These are phyloP conservation scores for Macrotrachela quadricornifera DNA, from an alignment of 1,140 invertebrate species.

Conservation along the genomic window DNA sequence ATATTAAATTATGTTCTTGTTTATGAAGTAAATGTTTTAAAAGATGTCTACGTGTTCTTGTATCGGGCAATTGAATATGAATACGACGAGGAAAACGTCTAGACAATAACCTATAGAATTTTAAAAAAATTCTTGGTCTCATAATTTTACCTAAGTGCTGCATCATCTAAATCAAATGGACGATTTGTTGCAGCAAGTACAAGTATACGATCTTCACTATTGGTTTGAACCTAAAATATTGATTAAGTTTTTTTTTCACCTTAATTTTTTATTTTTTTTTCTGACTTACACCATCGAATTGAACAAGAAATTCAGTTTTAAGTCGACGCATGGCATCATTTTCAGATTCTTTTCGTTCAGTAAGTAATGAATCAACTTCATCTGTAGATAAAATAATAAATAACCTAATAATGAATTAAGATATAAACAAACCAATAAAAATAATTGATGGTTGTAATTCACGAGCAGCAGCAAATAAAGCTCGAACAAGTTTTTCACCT, in stretches of 20 bases:
- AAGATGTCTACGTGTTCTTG: slow-evolving; percentile 48
- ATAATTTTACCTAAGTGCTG: not conserved
- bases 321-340: slow-evolving; percentile 70
- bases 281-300: slow-evolving; percentile 41
- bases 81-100: slow-evolving; percentile 62
- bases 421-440: slow-evolving; percentile 90
- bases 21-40: slow-evolving; percentile 52
- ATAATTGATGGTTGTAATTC: slow-evolving; percentile 48
- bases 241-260: not conserved
- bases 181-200: slow-evolving; percentile 76
- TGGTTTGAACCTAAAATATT: slow-evolving; percentile 12
- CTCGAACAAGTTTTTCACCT: slow-evolving; percentile 84
- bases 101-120: too few relatives aligned
- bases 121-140: too few relatives aligned
- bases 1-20: slow-evolving; percentile 48
- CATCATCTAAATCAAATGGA: slow-evolving; percentile 52
- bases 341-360: slow-evolving; percentile 62
- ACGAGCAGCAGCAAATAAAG: slow-evolving; percentile 74
- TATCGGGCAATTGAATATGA: slow-evolving; percentile 67
- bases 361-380: slow-evolving; percentile 76
- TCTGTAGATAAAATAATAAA: slow-evolving; percentile 30
- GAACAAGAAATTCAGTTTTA: slow-evolving; percentile 84
- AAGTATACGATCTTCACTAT: slow-evolving; percentile 54
- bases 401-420: too few relatives aligned
- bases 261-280: not conserved